Conservation (phyloP, 2,888 invertebrate genomes). For the Himalopsyche kuldschensis region DNA sequence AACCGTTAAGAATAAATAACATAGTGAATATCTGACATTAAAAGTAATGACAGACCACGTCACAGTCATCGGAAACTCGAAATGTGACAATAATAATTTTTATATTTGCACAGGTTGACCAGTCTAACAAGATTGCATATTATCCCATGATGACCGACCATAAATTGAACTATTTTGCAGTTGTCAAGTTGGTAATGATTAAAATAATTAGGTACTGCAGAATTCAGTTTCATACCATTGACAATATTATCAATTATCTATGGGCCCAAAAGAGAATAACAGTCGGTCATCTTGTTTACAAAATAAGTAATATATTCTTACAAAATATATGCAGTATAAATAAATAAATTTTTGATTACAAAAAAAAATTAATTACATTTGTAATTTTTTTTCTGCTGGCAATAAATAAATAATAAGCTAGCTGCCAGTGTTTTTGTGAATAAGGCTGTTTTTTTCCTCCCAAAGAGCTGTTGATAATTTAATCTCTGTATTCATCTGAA, state of each 20-base stretch:
- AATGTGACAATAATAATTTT: not conserved
- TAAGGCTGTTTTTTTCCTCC: not conserved
- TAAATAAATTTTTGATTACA: not conserved
- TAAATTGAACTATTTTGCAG: too few relatives aligned
- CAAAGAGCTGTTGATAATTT: not conserved
- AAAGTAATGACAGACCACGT: not conserved
- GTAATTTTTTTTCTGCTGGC: not conserved
- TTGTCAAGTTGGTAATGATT: too few relatives aligned
- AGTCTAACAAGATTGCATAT: not conserved
- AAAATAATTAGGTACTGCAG: too few relatives aligned
- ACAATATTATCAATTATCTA: too few relatives aligned
- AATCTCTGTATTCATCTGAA: too few relatives aligned
- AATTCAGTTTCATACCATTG: too few relatives aligned
- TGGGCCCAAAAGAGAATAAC: too few relatives aligned
- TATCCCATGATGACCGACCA: not conserved
- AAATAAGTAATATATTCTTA: not conserved
- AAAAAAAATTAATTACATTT: not conserved
- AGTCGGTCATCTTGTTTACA: not conserved
- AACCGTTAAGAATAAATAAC: constrained; percentile 7
- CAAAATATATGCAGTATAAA: not conserved
- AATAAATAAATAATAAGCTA: not conserved
- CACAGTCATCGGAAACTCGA: not conserved
- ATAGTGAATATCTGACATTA: not conserved
- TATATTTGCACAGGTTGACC: not conserved
- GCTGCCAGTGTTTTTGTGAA: not conserved